Percentiles rank a stretch among this genome's conserved stretches.
These are phyloP conservation scores for Scaptodrosophila latifasciaeformis DNA, from an alignment of 2,888 invertebrate genomes.

Conservation along the genomic window DNA sequence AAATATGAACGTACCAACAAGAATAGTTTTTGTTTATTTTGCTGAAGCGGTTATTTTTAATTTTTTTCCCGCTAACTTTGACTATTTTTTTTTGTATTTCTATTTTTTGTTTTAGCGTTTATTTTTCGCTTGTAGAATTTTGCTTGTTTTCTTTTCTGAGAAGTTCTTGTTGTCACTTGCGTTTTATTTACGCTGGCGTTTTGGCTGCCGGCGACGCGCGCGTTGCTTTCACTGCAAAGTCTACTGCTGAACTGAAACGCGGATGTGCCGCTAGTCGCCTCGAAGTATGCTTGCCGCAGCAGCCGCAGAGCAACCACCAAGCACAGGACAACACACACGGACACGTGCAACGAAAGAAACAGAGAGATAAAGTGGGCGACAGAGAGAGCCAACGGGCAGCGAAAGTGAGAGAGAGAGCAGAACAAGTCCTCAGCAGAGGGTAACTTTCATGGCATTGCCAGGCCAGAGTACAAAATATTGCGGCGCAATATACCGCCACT, in stretches of 20 bases:
- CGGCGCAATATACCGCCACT: background rate
- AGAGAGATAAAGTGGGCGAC: background rate
- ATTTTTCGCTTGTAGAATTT: slow-evolving; percentile 5
- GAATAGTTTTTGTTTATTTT: background rate
- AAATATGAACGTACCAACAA: slow-evolving; percentile 9
- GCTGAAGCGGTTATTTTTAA: slow-evolving; percentile 5
- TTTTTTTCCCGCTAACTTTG: background rate
- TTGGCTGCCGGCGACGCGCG: background rate
- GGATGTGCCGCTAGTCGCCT: slow-evolving; percentile 33
- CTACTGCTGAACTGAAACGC: slow-evolving; percentile 65
- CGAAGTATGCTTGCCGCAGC: slow-evolving; percentile 42
- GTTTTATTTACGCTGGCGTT: slow-evolving; percentile 22
- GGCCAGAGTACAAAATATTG: too few relatives aligned
- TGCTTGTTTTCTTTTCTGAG: background rate
- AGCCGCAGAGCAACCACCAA: slow-evolving; percentile 3
- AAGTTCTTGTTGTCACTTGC: background rate
- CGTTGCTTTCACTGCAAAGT: slow-evolving; percentile 57
- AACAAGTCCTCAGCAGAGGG: too few relatives aligned
- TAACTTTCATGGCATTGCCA: slow-evolving; percentile 42
- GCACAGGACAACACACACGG: background rate
- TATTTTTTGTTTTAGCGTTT: background rate
- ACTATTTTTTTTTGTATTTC: slow-evolving; percentile 2
- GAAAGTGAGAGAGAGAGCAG: background rate
- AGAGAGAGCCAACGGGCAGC: background rate
- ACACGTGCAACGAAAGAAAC: background rate